phyloP scores from a whole-genome alignment of 2,888 invertebrate genomes.

The Clusia tigrina region DNA sequence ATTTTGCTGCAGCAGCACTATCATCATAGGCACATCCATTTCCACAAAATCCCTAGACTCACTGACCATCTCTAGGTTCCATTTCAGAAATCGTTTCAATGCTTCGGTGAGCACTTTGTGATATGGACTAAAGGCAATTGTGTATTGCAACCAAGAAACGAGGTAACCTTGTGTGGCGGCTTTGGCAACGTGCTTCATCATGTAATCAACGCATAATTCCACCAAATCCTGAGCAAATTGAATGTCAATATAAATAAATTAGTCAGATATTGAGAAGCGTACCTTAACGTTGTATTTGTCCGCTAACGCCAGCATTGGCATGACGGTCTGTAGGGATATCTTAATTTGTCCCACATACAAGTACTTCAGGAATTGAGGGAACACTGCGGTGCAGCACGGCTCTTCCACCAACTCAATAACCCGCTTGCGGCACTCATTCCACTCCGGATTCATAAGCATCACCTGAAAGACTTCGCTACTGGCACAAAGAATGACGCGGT shows the following conservation, averaged over 20 bases:
- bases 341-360: slow-evolving; percentile 90
- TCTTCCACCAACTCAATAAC: slow-evolving; percentile 86
- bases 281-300: slow-evolving; percentile 95
- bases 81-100: slow-evolving; percentile 85
- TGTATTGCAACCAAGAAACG: slow-evolving; percentile 91
- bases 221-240: slow-evolving; percentile 77
- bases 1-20: slow-evolving; percentile 80
- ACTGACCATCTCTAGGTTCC: slow-evolving; percentile 88
- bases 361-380: slow-evolving; percentile 85
- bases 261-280: slow-evolving; percentile 26
- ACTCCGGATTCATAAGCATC: slow-evolving; percentile 95
- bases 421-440: slow-evolving; percentile 89
- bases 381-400: slow-evolving; percentile 82
- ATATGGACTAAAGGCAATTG: slow-evolving; percentile 78
- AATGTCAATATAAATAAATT: slow-evolving; percentile 3
- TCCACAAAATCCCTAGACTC: slow-evolving; percentile 81
- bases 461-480: slow-evolving; percentile 96
- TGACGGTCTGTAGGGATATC: slow-evolving; percentile 83
- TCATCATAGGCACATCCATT: slow-evolving; percentile 81
- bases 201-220: slow-evolving; percentile 82
- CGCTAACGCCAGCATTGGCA: slow-evolving; percentile 87
- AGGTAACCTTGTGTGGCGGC: slow-evolving; percentile 83
- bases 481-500: slow-evolving; percentile 89
- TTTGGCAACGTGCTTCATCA: slow-evolving; percentile 86
- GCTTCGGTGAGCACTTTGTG: slow-evolving; percentile 67